Conservation (phyloP, 2,113 vertebrate species). For the Leucosticte australis region DNA sequence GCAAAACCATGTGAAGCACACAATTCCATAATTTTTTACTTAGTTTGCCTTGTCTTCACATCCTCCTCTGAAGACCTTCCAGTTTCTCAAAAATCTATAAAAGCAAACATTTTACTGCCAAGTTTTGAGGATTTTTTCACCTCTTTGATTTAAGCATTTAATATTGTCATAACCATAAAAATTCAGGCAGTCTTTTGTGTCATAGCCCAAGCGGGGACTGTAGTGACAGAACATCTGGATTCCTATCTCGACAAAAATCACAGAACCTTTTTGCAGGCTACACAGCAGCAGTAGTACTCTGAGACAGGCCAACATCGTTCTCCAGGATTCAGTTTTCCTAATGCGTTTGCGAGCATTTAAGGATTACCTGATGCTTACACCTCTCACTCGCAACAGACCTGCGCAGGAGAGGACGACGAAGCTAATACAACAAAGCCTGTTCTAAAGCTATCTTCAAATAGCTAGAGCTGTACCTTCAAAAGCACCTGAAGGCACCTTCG, state of each 20-base stretch:
- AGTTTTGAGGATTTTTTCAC: background rate
- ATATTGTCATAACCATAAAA: background rate
- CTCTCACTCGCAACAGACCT: background rate
- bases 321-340: background rate
- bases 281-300: background rate
- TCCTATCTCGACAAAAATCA: background rate
- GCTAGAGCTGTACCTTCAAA: background rate
- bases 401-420: background rate
- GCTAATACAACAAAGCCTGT: background rate
- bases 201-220: background rate
- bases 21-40: background rate
- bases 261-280: background rate
- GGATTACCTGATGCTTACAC: background rate
- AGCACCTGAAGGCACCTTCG: background rate
- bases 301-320: background rate
- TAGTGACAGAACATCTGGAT: background rate
- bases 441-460: background rate
- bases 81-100: background rate
- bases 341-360: accelerated
- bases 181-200: background rate
- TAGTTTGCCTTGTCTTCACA: background rate
- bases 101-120: background rate
- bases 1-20: background rate
- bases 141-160: background rate
- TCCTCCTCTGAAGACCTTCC: background rate